Base-by-base conservation (phyloP, 2,797 vertebrate species). In the Esox lucius region DNA sequence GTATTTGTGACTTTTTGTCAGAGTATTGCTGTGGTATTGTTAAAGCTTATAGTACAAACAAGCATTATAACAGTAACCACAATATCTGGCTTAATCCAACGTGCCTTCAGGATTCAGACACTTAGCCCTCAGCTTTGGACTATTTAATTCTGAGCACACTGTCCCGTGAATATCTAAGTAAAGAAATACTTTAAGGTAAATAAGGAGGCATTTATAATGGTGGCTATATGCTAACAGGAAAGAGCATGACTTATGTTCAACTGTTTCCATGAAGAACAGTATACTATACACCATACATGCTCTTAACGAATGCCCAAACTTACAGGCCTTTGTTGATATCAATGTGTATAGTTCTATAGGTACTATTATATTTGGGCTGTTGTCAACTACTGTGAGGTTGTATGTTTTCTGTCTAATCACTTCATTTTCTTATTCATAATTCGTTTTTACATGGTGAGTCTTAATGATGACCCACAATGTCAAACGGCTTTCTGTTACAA, bases 101-200 rank as follows among this genome's bases (percentile, higher is more conserved):
- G 67, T 73, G 26, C 31, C 70, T 68, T 62, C 28, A 24, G 74
- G 53, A 69, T 73, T 70, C 26, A 48, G 65, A n/a, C 71, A 17
- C 22, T 51, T 19, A 39, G 74, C 15, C 26, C 31, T 31, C 16
- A 35, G 31, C 26, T 9, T 33, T 66, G 62, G 64, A 33, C 64
- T 66, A 66, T 66, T 66, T 17, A 5, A 35, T 33, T 31, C 64
- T 33, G 15, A 28, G 62, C 26, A 28, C 62, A 65, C 62, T 65
- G 24, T 65, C 15, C 24, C 16, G 24, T 15, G 26, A 31, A 28
- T 65, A 65, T 28, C 11, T 17, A 61, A 61, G n/a, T 11, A 13
- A 61, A 61, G 11, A 61, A 24, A 61, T 49, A 8, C n/a, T 69
- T 24, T 28, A 28, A n/a, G n/a, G 16, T 5, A 42, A 49, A 69